Evolutionary conservation across 2,888 invertebrate genomes (phyloP).

Genomic region (Gasteruption jaculator): DNA sequence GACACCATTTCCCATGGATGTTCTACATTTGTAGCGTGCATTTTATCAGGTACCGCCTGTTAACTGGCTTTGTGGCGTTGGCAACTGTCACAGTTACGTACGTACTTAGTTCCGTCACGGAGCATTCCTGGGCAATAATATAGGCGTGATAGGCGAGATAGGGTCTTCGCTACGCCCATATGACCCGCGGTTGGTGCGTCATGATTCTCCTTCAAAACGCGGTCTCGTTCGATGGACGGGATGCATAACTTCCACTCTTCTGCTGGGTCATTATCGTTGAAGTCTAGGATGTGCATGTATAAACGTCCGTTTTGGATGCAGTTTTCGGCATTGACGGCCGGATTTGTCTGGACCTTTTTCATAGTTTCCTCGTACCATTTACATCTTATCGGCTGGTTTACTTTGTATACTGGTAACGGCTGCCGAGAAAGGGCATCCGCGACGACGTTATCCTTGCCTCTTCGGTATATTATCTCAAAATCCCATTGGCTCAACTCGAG

Average conservation of each 20-base stretch:
- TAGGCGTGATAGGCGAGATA: not conserved
- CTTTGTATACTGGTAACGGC: not conserved
- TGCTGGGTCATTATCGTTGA: not conserved
- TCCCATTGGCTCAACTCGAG: slow-evolving; percentile 9
- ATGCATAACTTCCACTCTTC: slow-evolving; percentile 8
- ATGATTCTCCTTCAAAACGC: not conserved
- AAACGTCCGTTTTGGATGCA: not conserved
- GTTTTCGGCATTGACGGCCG: not conserved
- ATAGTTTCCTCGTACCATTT: not conserved
- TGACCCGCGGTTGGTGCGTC: slow-evolving; percentile 10
- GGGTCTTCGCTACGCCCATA: slow-evolving; percentile 7
- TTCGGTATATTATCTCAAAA: not conserved
- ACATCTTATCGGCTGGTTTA: not conserved
- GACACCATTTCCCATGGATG: slow-evolving; percentile 1
- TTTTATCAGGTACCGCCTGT: too few relatives aligned
- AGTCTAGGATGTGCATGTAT: not conserved
- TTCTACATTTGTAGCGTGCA: not conserved
- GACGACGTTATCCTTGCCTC: not conserved
- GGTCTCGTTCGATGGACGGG: not conserved
- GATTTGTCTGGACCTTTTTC: not conserved
- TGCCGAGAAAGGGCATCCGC: not conserved
- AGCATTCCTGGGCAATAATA: slow-evolving; percentile 5
- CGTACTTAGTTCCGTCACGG: too few relatives aligned
- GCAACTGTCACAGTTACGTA: too few relatives aligned
- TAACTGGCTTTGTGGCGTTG: too few relatives aligned